Evolutionary conservation across 2,113 vertebrate genomes (phyloP).

Genomic region (Riparia riparia): DNA sequence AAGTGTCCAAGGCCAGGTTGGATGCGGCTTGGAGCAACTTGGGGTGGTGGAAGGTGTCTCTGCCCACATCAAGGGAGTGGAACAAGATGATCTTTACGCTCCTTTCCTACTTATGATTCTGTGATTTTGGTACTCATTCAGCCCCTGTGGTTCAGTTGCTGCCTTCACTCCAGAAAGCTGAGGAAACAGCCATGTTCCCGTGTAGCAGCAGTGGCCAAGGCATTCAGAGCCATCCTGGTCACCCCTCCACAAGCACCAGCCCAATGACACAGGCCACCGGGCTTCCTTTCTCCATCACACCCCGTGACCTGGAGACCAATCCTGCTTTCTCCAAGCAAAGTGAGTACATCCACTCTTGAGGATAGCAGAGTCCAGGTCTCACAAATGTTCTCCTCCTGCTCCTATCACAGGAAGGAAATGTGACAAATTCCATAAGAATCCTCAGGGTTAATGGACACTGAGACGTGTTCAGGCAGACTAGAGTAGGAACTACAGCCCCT

Average conservation of each 20-base stretch:
- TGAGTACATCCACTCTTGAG: accelerated
- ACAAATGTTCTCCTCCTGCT: background rate
- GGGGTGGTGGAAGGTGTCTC: accelerated
- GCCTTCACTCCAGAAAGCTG: background rate
- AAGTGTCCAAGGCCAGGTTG: accelerated
- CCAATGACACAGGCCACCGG: background rate
- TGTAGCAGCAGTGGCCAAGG: background rate
- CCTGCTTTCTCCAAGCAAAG: background rate
- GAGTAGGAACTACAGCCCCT: background rate
- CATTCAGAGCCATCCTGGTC: background rate
- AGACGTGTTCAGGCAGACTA: background rate
- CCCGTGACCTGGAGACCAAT: background rate
- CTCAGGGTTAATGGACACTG: accelerated
- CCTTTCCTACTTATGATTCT: background rate
- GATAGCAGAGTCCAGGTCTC: background rate
- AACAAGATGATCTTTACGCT: accelerated
- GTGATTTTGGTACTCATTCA: background rate
- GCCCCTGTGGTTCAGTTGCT: background rate
- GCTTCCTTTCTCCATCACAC: background rate
- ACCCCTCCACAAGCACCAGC: background rate
- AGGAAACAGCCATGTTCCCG: accelerated
- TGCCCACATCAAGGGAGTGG: background rate
- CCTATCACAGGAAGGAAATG: background rate
- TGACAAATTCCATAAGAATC: background rate
- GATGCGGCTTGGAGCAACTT: accelerated